Evolutionary conservation across 1,140 invertebrate species (phyloP).

Genomic region (Pogonus chalceus): DNA sequence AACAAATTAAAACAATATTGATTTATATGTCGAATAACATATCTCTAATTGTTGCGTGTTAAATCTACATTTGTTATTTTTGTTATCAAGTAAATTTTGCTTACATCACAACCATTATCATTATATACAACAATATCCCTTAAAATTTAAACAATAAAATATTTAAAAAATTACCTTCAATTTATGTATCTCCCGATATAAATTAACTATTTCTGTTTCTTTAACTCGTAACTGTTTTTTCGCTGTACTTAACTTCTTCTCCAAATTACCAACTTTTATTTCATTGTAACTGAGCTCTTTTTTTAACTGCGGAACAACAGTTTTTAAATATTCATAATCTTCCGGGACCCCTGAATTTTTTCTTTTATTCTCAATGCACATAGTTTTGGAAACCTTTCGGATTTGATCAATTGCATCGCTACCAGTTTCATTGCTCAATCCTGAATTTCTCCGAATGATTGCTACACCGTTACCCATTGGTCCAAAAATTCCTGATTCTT

Average conservation of each 20-base stretch:
- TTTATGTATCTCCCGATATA: slow-evolving; percentile 51
- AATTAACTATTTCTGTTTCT: slow-evolving; percentile 37
- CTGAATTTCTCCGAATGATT: slow-evolving; percentile 18
- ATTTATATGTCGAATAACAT: too few species aligned
- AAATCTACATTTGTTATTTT: too few species aligned
- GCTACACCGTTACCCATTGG: slow-evolving; percentile 34
- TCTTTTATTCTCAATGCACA: slow-evolving; percentile 4
- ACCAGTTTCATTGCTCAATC: slow-evolving; percentile 15
- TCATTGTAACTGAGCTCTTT: slow-evolving; percentile 33
- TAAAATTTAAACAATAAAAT: too few species aligned
- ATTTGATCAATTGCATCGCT: slow-evolving; percentile 18
- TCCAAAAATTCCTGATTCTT: slow-evolving; percentile 29
- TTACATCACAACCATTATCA: too few species aligned
- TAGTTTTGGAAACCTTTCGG: slow-evolving; percentile 23
- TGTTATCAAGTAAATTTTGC: too few species aligned
- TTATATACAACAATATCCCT: too few species aligned
- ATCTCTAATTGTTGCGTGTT: neutral
- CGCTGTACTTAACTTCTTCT: slow-evolving; percentile 30
- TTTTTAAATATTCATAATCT: slow-evolving; percentile 30
- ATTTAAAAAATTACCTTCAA: slow-evolving; percentile 39
- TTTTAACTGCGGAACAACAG: slow-evolving; percentile 31
- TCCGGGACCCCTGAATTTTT: slow-evolving; percentile 15
- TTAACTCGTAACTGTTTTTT: slow-evolving; percentile 32
- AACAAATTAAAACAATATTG: too few species aligned
- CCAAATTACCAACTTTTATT: slow-evolving; percentile 24